Conservation (phyloP, 2,888 invertebrate species). For the Eurytoma adleriae region DNA sequence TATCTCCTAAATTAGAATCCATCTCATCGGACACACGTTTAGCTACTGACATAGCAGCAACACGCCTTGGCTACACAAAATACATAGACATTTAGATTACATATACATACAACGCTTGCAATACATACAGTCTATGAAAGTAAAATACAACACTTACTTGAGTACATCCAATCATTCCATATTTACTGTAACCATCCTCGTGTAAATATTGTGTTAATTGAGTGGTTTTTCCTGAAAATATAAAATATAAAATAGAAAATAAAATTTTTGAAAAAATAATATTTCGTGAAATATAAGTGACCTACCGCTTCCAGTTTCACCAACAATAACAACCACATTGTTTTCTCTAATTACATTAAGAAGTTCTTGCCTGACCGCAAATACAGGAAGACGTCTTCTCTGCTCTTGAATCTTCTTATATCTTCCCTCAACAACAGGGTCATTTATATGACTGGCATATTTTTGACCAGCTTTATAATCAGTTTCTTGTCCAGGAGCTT, state of each 20-base stretch:
- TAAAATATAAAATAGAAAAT: not conserved
- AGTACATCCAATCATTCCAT: conserved; percentile 98
- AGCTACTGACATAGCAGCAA: conserved; percentile 99
- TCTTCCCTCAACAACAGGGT: conserved; percentile 82
- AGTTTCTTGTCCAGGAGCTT: conserved; percentile 77
- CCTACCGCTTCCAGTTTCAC: conserved; percentile 92
- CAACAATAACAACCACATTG: conserved; percentile 95
- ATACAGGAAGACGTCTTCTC: conserved; percentile 94
- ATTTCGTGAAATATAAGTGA: not conserved
- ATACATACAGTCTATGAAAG: too few species aligned
- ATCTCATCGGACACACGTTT: conserved; percentile 99
- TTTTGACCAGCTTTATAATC: conserved; percentile 96
- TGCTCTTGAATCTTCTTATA: conserved; percentile 91
- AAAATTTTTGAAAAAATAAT: not conserved
- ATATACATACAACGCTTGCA: too few species aligned
- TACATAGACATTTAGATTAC: too few species aligned
- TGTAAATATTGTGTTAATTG: conserved; percentile 98
- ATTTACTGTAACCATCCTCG: conserved; percentile 95
- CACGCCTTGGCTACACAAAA: conserved; percentile 84
- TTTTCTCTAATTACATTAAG: conserved; percentile 95
- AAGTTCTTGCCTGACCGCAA: conserved; percentile 95
- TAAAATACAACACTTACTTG: conserved; percentile 76
- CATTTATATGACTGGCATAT: conserved; percentile 95
- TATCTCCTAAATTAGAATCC: conserved; percentile 91
- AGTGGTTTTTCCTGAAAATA: conserved; percentile 88